Conservation (phyloP, 2,113 vertebrate genomes). For the Leptosomus discolor region DNA sequence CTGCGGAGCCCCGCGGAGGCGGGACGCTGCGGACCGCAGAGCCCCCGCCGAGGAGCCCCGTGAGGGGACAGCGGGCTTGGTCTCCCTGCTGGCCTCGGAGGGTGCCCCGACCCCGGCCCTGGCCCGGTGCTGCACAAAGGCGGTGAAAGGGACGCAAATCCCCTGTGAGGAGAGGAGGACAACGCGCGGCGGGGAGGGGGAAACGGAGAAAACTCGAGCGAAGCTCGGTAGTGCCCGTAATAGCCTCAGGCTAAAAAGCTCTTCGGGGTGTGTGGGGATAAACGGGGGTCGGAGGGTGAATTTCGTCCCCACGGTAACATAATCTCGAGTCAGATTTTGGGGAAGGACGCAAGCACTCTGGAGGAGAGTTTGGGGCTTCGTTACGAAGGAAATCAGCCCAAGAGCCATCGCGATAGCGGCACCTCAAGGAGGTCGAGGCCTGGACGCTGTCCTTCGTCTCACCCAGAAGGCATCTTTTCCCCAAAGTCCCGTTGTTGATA, state of each 20-base stretch:
- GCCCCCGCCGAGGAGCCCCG: not conserved
- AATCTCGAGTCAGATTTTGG: too few relatives aligned
- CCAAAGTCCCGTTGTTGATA: rapidly evolving
- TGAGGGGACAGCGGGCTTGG: not conserved
- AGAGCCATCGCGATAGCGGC: rapidly evolving
- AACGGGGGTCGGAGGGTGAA: not conserved
- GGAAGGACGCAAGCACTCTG: not conserved
- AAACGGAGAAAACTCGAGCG: too few relatives aligned
- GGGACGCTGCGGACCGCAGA: not conserved
- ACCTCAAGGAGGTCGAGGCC: not conserved
- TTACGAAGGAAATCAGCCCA: rapidly evolving
- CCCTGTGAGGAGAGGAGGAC: not conserved
- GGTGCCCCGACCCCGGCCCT: not conserved
- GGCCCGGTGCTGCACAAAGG: not conserved
- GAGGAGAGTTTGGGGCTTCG: not conserved
- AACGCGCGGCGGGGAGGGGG: too few relatives aligned
- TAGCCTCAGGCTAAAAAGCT: not conserved
- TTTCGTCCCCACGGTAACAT: rapidly evolving
- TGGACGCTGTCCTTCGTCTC: rapidly evolving
- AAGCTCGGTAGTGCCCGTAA: not conserved
- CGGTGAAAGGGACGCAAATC: not conserved
- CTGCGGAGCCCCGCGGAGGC: not conserved
- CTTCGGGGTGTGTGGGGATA: not conserved
- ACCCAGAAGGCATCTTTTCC: rapidly evolving
- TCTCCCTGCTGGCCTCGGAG: not conserved